Conservation (phyloP, 2,113 vertebrate species). For the Parotia lawesii region DNA sequence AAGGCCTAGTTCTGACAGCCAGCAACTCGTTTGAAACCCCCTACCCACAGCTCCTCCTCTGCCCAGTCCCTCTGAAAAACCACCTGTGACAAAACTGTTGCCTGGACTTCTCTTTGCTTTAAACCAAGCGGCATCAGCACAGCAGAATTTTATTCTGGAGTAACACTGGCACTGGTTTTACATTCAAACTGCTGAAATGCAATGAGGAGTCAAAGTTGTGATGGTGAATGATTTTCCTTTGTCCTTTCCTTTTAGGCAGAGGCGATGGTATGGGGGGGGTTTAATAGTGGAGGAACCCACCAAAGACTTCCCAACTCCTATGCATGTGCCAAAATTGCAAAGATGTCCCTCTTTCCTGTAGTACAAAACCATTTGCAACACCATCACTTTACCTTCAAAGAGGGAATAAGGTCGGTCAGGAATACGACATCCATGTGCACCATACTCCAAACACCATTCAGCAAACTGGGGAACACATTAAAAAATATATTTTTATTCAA, state of each 20-base stretch:
- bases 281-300: background rate
- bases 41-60: background rate
- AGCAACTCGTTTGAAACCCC: background rate
- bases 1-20: background rate
- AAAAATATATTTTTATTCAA: background rate
- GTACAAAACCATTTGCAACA: background rate
- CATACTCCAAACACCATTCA: constrained; percentile 97
- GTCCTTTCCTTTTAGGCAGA: background rate
- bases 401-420: constrained; percentile 96
- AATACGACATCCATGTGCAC: constrained; percentile 93
- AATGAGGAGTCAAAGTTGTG: background rate
- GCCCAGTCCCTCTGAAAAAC: background rate
- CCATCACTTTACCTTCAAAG: constrained; percentile 88
- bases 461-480: constrained; percentile 80
- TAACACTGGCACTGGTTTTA: background rate
- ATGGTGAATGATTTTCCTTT: background rate
- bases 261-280: background rate
- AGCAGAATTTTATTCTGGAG: background rate
- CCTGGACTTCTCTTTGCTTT: background rate
- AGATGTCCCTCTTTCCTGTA: background rate
- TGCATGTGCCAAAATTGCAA: background rate
- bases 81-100: background rate
- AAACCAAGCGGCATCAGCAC: background rate
- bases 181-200: background rate
- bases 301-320: background rate